Evolutionary conservation across 2,888 invertebrate genomes (phyloP), one percentile per base, ranked within the genome.

Genomic region (Homarus gammarus): DNA sequence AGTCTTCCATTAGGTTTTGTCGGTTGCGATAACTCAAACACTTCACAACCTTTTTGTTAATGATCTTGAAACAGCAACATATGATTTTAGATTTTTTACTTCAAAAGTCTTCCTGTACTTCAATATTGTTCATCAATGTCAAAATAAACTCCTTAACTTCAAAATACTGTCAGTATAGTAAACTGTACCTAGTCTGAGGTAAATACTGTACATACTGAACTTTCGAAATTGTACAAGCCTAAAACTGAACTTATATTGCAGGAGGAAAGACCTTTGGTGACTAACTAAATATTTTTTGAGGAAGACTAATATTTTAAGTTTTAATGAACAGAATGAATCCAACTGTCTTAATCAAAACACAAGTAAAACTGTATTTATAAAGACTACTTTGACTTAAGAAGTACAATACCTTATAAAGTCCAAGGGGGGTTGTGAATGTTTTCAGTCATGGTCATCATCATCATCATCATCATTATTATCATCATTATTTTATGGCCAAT

Each of bases 1-100:
- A 64, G 64, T 64, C 64, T 64, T 64, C 64, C 64, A 64, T 22
- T 56, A 56, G 56, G 22, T 56, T 56, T 56, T 56, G 56, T 56
- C 56, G 56, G 56, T 12, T 56, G 56, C 22, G 56, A 56, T 56
- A 56, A 56, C 22, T 56, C 3, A 56, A 56, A 56, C 22, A 56
- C 15, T 56, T 56, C 56, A 56, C 56, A 56, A 22, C 56, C 56
- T 56, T 56, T 56, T 1, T 56, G 22, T 56, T 56, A n/a, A n/a
- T n/a, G n/a, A n/a, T n/a, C n/a, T n/a, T n/a, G n/a, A n/a, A n/a
- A n/a, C n/a, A n/a, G n/a, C n/a, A n/a, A n/a, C n/a, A n/a, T n/a
- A n/a, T n/a, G n/a, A n/a, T n/a, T n/a, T n/a, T n/a, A n/a, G n/a
- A n/a, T n/a, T n/a, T n/a, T n/a, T n/a, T n/a, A n/a, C n/a, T n/a